Conservation (phyloP, 2,888 invertebrate genomes). For the Tuberolachnus salignus region DNA sequence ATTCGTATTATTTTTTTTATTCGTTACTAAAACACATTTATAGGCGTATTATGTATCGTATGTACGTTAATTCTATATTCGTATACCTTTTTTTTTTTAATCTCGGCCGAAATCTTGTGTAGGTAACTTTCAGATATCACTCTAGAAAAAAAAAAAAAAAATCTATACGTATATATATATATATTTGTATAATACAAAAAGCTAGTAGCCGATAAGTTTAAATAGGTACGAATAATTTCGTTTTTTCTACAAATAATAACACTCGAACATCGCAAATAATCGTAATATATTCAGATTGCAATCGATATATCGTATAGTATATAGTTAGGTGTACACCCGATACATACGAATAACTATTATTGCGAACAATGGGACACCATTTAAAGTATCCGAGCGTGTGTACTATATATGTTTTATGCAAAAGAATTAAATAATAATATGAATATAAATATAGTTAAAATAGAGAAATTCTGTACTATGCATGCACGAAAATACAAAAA, state of each 20-base stretch:
- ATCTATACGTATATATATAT: too few species aligned
- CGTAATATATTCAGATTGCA: slow-evolving; percentile 28
- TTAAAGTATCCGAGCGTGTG: slow-evolving; percentile 15
- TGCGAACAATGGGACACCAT: slow-evolving; percentile 17
- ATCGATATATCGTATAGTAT: neutral
- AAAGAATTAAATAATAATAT: slow-evolving; percentile 21
- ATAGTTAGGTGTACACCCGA: neutral
- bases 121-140: too few species aligned
- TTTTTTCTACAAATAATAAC: too few species aligned
- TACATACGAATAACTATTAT: slow-evolving; percentile 1
- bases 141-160: too few species aligned
- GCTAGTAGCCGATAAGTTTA: slow-evolving; percentile 8
- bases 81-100: too few species aligned
- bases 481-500: too few species aligned
- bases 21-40: too few species aligned
- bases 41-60: too few species aligned
- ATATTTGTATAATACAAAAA: too few species aligned
- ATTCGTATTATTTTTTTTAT: too few species aligned
- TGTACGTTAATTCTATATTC: too few species aligned
- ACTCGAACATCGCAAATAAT: slow-evolving; percentile 13
- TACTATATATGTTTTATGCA: slow-evolving; percentile 25
- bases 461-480: slow-evolving; percentile 4
- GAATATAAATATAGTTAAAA: slow-evolving; percentile 32
- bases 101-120: too few species aligned
- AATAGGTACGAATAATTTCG: neutral